Conservation (phyloP, 2,113 vertebrate genomes). For the Delphinapterus leucas region DNA sequence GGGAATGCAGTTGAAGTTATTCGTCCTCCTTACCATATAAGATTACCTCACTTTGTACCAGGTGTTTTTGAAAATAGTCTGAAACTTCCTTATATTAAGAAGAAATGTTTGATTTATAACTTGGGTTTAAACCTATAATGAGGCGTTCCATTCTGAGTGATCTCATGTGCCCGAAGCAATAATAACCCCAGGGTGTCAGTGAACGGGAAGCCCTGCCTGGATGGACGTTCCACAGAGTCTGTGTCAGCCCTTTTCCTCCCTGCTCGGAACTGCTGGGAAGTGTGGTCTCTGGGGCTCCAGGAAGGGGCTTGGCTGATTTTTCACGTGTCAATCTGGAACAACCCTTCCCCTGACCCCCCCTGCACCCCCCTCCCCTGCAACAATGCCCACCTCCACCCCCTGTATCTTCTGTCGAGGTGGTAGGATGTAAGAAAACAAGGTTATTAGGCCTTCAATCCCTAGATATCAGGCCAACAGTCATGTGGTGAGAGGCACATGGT, state of each 20-base stretch:
- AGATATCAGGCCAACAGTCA: background rate
- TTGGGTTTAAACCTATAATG: slow-evolving; percentile 34
- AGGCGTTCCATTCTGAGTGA: slow-evolving; percentile 32
- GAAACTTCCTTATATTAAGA: slow-evolving; percentile 45
- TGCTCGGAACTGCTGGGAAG: background rate
- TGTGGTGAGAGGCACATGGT: background rate
- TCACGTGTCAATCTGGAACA: background rate
- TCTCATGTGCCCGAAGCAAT: slow-evolving; percentile 15
- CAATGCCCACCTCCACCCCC: background rate
- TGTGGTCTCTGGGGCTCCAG: background rate
- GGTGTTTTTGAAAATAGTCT: slow-evolving; percentile 54
- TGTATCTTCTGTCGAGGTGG: background rate
- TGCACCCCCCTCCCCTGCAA: too few relatives aligned
- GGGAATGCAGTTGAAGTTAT: background rate
- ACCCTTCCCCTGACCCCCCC: rapidly evolving
- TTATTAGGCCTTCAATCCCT: background rate
- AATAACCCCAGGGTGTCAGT: background rate
- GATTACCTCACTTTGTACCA: slow-evolving; percentile 44
- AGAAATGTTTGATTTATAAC: slow-evolving; percentile 58
- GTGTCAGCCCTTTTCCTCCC: background rate
- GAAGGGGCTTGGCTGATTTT: background rate
- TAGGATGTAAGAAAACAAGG: background rate
- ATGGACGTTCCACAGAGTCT: background rate
- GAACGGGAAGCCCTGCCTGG: background rate
- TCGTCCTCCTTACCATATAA: background rate